Percentiles rank a stretch among this genome's conserved stretches.
phyloP scores from a whole-genome alignment of 1,140 invertebrate genomes.

The Drosophila azteca region DNA sequence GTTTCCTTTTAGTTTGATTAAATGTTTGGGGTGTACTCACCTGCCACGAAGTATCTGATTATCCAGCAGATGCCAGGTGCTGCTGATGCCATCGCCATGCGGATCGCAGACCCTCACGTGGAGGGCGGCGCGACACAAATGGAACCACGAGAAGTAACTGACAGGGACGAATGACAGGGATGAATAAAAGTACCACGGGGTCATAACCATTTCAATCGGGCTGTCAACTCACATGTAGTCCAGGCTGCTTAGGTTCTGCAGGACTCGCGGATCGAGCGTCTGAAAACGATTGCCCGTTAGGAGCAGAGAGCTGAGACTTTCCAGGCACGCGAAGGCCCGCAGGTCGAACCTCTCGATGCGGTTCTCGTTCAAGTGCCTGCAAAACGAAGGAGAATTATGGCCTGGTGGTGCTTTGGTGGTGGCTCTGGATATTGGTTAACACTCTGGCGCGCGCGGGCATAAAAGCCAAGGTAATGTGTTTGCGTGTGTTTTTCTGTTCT shows the following conservation, averaged over 20 bases:
- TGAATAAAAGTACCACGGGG: not conserved
- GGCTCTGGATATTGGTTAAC: conserved; percentile 14
- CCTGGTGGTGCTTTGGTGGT: too few species aligned
- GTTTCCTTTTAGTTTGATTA: conserved; percentile 27
- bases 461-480: conserved; percentile 36
- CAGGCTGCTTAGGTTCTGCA: conserved; percentile 83
- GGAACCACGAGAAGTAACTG: conserved; percentile 88
- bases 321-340: conserved; percentile 74
- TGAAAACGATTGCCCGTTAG: conserved; percentile 83
- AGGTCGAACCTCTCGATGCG: conserved; percentile 82
- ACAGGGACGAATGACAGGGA: conserved; percentile 37
- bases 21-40: conserved; percentile 65
- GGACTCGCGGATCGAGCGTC: conserved; percentile 82
- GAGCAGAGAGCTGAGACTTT: conserved; percentile 71
- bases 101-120: conserved; percentile 86
- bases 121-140: conserved; percentile 86
- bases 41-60: conserved; percentile 85
- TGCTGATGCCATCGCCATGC: conserved; percentile 87
- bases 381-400: not conserved
- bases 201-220: conserved; percentile 19
- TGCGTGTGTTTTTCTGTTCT: conserved; percentile 9
- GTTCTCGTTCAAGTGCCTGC: conserved; percentile 74
- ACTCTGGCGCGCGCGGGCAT: conserved; percentile 19
- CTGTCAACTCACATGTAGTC: conserved; percentile 84
- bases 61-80: conserved; percentile 86